Conservation (phyloP, 2,888 invertebrate species). For the Balanococcus diminutus region DNA sequence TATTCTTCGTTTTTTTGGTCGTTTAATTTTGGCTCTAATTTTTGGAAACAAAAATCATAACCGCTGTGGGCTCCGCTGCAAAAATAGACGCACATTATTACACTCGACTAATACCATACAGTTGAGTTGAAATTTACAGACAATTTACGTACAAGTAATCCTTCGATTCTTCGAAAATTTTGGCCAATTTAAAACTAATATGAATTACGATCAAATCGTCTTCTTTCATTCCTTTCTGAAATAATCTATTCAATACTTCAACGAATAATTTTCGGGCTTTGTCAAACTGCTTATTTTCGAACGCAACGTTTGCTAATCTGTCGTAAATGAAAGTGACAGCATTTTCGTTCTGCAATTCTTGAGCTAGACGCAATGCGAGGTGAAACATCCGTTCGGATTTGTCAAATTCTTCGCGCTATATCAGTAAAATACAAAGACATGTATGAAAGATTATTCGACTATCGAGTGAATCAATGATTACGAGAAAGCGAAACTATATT, state of each 20-base stretch:
- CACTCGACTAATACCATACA: neutral
- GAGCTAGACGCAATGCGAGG: conserved; percentile 82
- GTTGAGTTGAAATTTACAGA: neutral
- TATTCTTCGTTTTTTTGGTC: conserved; percentile 46
- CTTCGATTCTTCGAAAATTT: conserved; percentile 75
- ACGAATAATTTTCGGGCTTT: conserved; percentile 87
- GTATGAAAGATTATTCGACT: neutral
- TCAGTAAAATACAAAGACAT: neutral
- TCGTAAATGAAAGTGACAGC: conserved; percentile 89
- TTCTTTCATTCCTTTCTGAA: conserved; percentile 73
- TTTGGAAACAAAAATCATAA: conserved; percentile 80
- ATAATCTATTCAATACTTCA: conserved; percentile 74
- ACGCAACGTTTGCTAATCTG: conserved; percentile 90
- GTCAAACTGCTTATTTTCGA: conserved; percentile 75
- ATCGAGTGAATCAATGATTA: neutral
- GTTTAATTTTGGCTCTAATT: conserved; percentile 66
- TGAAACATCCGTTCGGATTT: conserved; percentile 61
- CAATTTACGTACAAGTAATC: conserved; percentile 65
- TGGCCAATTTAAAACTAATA: conserved; percentile 87
- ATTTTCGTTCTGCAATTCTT: conserved; percentile 76
- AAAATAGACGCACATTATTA: conserved; percentile 45
- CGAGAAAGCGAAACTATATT: no score
- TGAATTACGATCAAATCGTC: conserved; percentile 84
- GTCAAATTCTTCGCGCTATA: conserved; percentile 15
- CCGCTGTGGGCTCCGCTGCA: conserved; percentile 77